phyloP scores from a whole-genome alignment of 1,140 invertebrate species.

The Drosophila biarmipes region DNA sequence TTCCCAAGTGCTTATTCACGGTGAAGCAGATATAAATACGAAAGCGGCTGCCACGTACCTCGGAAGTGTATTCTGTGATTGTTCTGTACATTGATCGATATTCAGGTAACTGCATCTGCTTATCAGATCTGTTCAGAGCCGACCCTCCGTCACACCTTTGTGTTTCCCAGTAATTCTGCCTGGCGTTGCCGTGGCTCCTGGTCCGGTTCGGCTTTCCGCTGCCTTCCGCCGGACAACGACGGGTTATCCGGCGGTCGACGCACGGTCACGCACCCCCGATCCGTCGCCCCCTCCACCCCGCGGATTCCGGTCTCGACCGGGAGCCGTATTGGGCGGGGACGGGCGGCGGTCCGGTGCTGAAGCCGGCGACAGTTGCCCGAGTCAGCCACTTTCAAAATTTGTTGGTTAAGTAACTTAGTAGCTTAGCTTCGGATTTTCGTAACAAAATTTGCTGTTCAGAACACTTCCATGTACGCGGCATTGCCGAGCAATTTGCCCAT shows the following conservation, averaged over 20 bases:
- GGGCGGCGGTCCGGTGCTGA: conserved; percentile 72
- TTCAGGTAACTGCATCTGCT: conserved; percentile 76
- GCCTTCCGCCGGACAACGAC: conserved; percentile 76
- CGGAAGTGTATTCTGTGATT: conserved; percentile 85
- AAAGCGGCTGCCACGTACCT: accelerated
- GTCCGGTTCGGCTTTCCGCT: conserved; percentile 75
- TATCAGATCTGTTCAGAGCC: conserved; percentile 85
- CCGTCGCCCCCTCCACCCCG: conserved; percentile 60
- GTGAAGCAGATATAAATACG: neutral
- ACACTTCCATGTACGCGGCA: conserved; percentile 84
- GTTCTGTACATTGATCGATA: conserved; percentile 84
- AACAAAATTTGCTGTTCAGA: conserved; percentile 85
- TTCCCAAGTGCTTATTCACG: conserved; percentile 1
- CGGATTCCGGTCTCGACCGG: conserved; percentile 59
- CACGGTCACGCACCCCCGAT: conserved; percentile 69
- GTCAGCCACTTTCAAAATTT: conserved; percentile 85
- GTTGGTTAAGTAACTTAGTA: conserved; percentile 85
- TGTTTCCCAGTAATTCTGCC: conserved; percentile 82
- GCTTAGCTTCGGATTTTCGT: conserved; percentile 85
- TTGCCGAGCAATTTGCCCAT: conserved; percentile 85
- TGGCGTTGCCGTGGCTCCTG: conserved; percentile 75
- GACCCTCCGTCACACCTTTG: conserved; percentile 83
- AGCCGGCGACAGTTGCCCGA: conserved; percentile 82
- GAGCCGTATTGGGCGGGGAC: conserved; percentile 60
- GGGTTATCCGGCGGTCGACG: conserved; percentile 76